A percentile compares a stretch with the other conserved stretches of the same genome.
Conservation (phyloP, 2,797 vertebrate genomes). For the Iguana delicatissima region DNA sequence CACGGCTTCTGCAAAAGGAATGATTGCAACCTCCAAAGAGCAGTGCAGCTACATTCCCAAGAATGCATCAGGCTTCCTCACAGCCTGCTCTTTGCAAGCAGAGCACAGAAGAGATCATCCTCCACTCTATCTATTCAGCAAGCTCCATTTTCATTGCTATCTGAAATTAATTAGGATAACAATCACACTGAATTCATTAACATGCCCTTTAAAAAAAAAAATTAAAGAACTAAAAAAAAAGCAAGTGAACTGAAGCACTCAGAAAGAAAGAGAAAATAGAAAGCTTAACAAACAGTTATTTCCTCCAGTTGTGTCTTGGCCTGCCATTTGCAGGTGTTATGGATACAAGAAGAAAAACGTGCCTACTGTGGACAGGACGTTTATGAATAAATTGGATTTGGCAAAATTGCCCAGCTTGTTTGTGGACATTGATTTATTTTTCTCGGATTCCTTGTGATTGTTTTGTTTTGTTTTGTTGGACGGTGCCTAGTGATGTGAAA, state of each 20-base stretch:
- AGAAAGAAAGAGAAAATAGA: conserved; percentile 54
- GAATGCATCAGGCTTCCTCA: background rate
- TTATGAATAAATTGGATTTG: conserved; percentile 69
- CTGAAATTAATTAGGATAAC: conserved; percentile 58
- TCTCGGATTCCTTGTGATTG: conserved; percentile 75
- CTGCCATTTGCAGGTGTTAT: conserved; percentile 48
- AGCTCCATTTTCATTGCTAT: conserved; percentile 38
- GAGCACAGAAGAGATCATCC: background rate
- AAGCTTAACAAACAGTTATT: conserved; percentile 44
- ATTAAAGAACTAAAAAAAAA: background rate
- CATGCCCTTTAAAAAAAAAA: conserved; percentile 21
- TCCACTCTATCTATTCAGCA: background rate
- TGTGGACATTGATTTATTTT: conserved; percentile 78
- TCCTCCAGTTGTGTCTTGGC: conserved; percentile 37
- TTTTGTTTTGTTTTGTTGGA: conserved; percentile 53
- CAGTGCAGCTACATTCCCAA: background rate
- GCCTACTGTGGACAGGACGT: conserved; percentile 57
- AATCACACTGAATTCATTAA: conserved; percentile 46
- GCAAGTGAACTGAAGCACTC: conserved; percentile 18
- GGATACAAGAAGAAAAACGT: conserved; percentile 47
- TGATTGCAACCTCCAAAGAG: conserved; percentile 30
- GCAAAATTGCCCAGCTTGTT: conserved; percentile 64
- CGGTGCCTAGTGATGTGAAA: conserved; percentile 79
- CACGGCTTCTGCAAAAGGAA: background rate
- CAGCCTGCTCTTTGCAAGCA: background rate